Percentiles rank a stretch among this genome's conserved stretches.
phyloP scores from a whole-genome alignment of 2,797 vertebrate species.

The Heliangelus exortis region DNA sequence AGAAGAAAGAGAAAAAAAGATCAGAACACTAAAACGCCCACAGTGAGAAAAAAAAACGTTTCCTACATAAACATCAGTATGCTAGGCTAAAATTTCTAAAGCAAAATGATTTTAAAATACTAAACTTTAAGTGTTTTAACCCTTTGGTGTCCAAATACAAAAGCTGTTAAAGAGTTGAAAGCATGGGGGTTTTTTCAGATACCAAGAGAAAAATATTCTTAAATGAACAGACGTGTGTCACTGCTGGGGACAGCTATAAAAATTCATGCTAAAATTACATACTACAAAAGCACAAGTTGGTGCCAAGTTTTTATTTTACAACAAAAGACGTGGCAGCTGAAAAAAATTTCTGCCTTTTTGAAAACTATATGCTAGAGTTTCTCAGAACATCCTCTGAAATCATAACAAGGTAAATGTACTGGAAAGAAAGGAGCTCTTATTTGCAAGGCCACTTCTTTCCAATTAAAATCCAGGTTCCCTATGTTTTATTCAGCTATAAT shows the following conservation, averaged over 20 bases:
- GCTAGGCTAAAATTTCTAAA: slow-evolving; percentile 69
- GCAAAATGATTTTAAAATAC: slow-evolving; percentile 57
- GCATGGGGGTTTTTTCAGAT: background rate
- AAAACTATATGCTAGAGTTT: background rate
- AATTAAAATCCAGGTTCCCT: background rate
- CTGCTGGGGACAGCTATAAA: slow-evolving; percentile 31
- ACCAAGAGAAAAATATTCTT: slow-evolving; percentile 48
- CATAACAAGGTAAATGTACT: background rate
- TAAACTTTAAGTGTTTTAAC: slow-evolving; percentile 76
- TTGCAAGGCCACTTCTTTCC: background rate
- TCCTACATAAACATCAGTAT: slow-evolving; percentile 69
- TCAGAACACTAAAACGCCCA: slow-evolving; percentile 76
- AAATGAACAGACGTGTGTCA: background rate
- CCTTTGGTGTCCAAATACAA: slow-evolving; percentile 82
- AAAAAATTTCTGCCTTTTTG: background rate
- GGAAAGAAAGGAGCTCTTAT: background rate
- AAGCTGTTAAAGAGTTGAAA: slow-evolving; percentile 54
- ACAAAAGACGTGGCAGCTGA: background rate
- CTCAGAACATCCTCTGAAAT: background rate
- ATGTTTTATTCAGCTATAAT: background rate
- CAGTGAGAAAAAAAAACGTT: slow-evolving; percentile 70
- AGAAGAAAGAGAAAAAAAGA: slow-evolving; percentile 63
- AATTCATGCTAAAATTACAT: slow-evolving; percentile 47
- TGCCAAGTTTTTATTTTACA: slow-evolving; percentile 82
- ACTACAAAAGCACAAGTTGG: slow-evolving; percentile 74